phyloP scores from a whole-genome alignment of 2,888 invertebrate genomes.

The Blera fallax region DNA sequence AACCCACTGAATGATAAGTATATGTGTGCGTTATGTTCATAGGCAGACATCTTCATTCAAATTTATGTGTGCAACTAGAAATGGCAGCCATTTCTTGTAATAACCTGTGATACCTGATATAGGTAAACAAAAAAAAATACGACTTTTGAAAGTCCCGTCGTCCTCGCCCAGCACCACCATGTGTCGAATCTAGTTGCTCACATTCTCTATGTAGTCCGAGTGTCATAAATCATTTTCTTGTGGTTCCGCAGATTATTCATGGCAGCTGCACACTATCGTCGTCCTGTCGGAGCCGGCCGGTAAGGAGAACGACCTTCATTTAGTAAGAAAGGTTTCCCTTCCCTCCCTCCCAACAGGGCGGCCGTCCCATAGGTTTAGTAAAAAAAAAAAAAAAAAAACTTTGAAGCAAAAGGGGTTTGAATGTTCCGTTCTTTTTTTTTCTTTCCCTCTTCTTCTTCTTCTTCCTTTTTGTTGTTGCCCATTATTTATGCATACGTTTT shows the following conservation, averaged over 20 bases:
- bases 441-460: too few species aligned
- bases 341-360: background rate
- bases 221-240: slow-evolving; percentile 71
- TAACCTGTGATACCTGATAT: slow-evolving; percentile 54
- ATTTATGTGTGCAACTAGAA: slow-evolving; percentile 50
- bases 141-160: slow-evolving; percentile 5
- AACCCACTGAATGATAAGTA: slow-evolving; percentile 43
- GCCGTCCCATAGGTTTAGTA: slow-evolving; percentile 7
- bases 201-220: slow-evolving; percentile 16
- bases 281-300: slow-evolving; percentile 4
- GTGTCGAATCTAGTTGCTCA: slow-evolving; percentile 25
- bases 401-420: slow-evolving; percentile 30
- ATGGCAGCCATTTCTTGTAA: slow-evolving; percentile 42
- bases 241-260: slow-evolving; percentile 70
- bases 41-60: slow-evolving; percentile 60
- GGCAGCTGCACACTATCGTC: slow-evolving; percentile 68
- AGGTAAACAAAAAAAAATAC: slow-evolving; percentile 46
- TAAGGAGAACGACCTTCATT: slow-evolving; percentile 58
- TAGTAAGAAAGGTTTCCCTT: slow-evolving; percentile 46
- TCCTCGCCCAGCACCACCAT: slow-evolving; percentile 1
- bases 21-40: slow-evolving; percentile 15
- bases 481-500: slow-evolving; percentile 63
- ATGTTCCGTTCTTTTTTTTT: slow-evolving; percentile 21
- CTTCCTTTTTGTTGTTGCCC: slow-evolving; percentile 34
- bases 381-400: slow-evolving; percentile 14